phyloP scores from a whole-genome alignment of 2,797 vertebrate species.

The Takifugu rubripes region DNA sequence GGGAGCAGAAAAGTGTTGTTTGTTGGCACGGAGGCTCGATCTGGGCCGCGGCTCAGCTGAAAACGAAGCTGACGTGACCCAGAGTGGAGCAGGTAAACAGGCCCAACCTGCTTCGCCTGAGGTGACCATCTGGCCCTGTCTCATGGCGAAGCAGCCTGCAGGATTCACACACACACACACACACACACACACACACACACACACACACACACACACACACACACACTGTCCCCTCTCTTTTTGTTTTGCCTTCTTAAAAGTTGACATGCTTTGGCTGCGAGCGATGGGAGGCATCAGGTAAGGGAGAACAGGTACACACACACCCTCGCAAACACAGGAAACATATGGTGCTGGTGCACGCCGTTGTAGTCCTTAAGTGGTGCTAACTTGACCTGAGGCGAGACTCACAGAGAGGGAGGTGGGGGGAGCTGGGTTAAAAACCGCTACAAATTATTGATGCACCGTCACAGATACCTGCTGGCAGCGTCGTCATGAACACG shows the following conservation, averaged over 20 bases:
- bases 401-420: conserved; percentile 40
- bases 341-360: conserved; percentile 69
- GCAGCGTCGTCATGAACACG: conserved; percentile 29
- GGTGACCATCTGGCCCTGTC: conserved; percentile 79
- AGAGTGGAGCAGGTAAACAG: conserved; percentile 77
- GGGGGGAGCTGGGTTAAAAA: conserved; percentile 42
- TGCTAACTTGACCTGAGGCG: conserved; percentile 76
- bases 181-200: conserved; percentile 40
- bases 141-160: conserved; percentile 68
- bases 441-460: conserved; percentile 64
- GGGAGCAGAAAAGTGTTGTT: conserved; percentile 29
- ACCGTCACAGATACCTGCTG: conserved; percentile 57
- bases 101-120: conserved; percentile 76
- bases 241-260: conserved; percentile 70
- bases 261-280: conserved; percentile 78
- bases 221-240: conserved; percentile 71
- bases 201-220: conserved; percentile 37
- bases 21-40: conserved; percentile 64
- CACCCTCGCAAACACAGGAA: conserved; percentile 32
- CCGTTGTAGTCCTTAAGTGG: conserved; percentile 73
- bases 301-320: conserved; percentile 57
- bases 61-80: conserved; percentile 77
- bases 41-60: conserved; percentile 71
- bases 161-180: conserved; percentile 47
- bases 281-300: conserved; percentile 69